These are phyloP conservation scores for Drosophila nikananu DNA, from an alignment of 1,140 invertebrate species.

Conservation along the genomic window DNA sequence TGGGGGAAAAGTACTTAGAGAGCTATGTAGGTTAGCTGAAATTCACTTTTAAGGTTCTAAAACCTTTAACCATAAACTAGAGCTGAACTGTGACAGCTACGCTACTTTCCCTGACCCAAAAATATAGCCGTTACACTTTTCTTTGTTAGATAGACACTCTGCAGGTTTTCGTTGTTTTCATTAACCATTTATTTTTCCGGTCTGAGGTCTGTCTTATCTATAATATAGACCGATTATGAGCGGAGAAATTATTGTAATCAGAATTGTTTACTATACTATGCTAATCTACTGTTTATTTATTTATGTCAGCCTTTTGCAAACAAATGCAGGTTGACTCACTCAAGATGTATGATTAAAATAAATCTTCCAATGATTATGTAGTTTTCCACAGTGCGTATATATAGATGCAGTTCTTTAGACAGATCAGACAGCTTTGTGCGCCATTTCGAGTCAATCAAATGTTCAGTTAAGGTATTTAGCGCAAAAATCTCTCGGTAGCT, in stretches of 20 bases:
- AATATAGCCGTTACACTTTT: slow-evolving; percentile 36
- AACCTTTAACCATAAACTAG: slow-evolving; percentile 17
- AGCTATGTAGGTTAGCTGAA: slow-evolving; percentile 24
- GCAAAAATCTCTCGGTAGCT: slow-evolving; percentile 62
- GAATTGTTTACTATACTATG: slow-evolving; percentile 8
- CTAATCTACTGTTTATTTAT: slow-evolving; percentile 1
- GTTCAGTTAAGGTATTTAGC: slow-evolving; percentile 70
- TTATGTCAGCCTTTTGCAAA: background rate
- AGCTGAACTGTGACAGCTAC: slow-evolving; percentile 42
- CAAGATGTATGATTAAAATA: background rate
- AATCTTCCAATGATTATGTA: background rate
- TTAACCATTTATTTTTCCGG: slow-evolving; percentile 5
- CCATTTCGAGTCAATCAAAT: slow-evolving; percentile 55
- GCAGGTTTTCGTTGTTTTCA: slow-evolving; percentile 5
- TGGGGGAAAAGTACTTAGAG: slow-evolving; percentile 1
- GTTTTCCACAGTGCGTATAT: background rate
- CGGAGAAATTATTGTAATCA: slow-evolving; percentile 16
- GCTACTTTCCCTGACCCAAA: slow-evolving; percentile 49
- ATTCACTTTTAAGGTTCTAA: slow-evolving; percentile 52
- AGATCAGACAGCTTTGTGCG: slow-evolving; percentile 23
- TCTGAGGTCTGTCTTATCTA: background rate
- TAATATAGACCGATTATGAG: background rate
- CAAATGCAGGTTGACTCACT: slow-evolving; percentile 7
- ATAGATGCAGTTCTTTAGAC: slow-evolving; percentile 3
- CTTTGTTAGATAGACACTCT: slow-evolving; percentile 29